Percentiles rank a stretch among this genome's conserved stretches.
Evolutionary conservation across 2,888 invertebrate species (phyloP).

Genomic region (Dexiosoma caninum): DNA sequence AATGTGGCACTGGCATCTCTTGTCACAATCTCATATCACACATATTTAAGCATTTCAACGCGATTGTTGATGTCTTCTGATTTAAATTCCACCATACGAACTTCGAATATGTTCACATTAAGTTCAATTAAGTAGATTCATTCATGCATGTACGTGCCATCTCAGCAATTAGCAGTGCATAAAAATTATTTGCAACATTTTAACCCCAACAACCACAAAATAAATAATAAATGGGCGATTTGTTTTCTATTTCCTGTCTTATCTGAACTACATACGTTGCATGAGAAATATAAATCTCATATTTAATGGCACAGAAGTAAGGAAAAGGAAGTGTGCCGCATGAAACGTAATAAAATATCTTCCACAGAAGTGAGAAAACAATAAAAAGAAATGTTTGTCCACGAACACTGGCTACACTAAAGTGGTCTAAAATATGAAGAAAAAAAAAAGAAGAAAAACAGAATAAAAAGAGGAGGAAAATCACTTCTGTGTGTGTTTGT

Average conservation of each 20-base stretch:
- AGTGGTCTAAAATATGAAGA: neutral
- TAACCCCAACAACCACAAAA: neutral
- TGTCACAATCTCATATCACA: too few species aligned
- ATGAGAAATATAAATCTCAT: neutral
- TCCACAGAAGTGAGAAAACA: neutral
- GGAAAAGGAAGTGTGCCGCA: constrained; percentile 7
- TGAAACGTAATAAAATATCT: neutral
- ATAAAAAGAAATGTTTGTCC: neutral
- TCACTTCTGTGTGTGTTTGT: neutral
- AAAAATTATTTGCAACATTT: neutral
- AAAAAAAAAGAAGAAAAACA: too few species aligned
- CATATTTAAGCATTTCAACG: too few species aligned
- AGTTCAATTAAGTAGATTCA: too few species aligned
- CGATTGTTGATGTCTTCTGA: too few species aligned
- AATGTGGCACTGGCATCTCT: too few species aligned
- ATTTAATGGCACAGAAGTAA: neutral
- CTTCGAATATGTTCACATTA: too few species aligned
- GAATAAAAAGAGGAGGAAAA: too few species aligned
- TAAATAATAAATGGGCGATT: neutral
- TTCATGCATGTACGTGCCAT: neutral
- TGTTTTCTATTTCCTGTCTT: neutral
- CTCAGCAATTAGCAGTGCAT: neutral
- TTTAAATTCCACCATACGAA: too few species aligned
- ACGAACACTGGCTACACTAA: neutral
- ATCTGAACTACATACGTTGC: too few species aligned